Evolutionary conservation across 2,888 invertebrate species (phyloP), one percentile per base, ranked within the genome.

Genomic region (Aleiodes leptofemur): DNA sequence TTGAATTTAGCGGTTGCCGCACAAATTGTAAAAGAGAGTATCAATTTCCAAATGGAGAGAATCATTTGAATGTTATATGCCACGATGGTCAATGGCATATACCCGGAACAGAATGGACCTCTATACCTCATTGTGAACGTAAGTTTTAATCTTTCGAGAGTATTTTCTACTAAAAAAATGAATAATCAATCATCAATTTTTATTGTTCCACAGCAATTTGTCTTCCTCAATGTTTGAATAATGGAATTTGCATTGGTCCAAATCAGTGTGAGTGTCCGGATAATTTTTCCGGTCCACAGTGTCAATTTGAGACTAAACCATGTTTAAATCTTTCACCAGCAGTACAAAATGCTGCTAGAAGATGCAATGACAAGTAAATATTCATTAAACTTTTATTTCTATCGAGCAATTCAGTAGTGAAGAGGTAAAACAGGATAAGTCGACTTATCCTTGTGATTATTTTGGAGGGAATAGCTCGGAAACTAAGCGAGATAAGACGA

Each of bases 201-300:
- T 61, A 43, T 34, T 76, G 23, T 72, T 69, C 90, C 90, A n/a
- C 86, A 96, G 96, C 95, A 0, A 91, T 92, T 80, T 97, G 97
- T 86, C 87, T 92, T 23, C 95, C 95, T 0, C 90, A 92, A 0
- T 97, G 97, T 87, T 91, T 93, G 85, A 96, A 97, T 89, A 94
- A 93, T 72, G 97, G 97, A 0, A 94, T 95, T 69, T 97, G 97
- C 84, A 87, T 94, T 3, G 68, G 68, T 34, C 94, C 95, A 0
- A 94, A 96, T 85, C 90, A 93, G 0, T 97, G 97, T 84, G 90
- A 93, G 55, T 97, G 97, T 83, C 92, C 94, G 0, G 91, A 93
- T 66, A 93, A 93, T 85, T 96, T 91, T 89, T 91, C 92, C 57
- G 96, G 96, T 4, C 92, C 93, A 0, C 92, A 92, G 82, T 96